Percentiles rank a stretch among this genome's conserved stretches.
These are phyloP conservation scores for Ctenicera cuprea DNA, from an alignment of 2,888 invertebrate species.

Conservation along the genomic window DNA sequence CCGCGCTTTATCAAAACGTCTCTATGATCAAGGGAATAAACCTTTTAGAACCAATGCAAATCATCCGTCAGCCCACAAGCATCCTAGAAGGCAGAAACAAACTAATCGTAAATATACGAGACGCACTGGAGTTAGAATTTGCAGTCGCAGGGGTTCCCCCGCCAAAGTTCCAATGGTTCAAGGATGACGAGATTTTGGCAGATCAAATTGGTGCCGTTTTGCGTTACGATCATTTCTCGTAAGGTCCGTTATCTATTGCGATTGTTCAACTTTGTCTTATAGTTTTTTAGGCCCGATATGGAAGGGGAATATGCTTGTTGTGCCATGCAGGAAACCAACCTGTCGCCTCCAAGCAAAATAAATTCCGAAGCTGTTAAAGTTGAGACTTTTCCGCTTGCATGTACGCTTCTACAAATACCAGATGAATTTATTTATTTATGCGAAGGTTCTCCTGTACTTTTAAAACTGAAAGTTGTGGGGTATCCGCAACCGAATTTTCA, in stretches of 20 bases:
- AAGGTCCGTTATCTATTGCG: not conserved
- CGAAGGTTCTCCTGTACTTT: conserved; percentile 47
- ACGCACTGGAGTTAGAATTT: conserved; percentile 43
- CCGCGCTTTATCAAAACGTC: too few species aligned
- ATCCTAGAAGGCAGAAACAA: conserved; percentile 25
- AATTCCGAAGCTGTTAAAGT: conserved; percentile 26
- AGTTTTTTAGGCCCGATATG: conserved; percentile 44
- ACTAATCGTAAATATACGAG: conserved; percentile 26
- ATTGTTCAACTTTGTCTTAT: not conserved
- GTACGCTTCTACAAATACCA: conserved; percentile 54
- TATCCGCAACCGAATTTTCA: conserved; percentile 56
- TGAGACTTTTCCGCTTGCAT: conserved; percentile 54
- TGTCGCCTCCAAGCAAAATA: conserved; percentile 22
- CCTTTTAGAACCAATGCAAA: conserved; percentile 42
- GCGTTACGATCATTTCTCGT: conserved; percentile 36
- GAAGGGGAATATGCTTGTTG: conserved; percentile 60
- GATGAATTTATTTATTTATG: conserved; percentile 35
- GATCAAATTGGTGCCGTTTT: conserved; percentile 37
- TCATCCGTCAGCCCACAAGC: conserved; percentile 39
- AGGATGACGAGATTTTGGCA: conserved; percentile 40
- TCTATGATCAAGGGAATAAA: not conserved
- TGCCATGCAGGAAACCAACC: conserved; percentile 53
- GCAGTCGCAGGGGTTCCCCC: conserved; percentile 48
- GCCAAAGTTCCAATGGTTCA: conserved; percentile 51
- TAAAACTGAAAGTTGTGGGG: conserved; percentile 52